A percentile compares a stretch with the other conserved stretches of the same genome.
These are phyloP conservation scores for Phrixothrix hirtus DNA, from an alignment of 2,888 invertebrate genomes.

Conservation along the genomic window DNA sequence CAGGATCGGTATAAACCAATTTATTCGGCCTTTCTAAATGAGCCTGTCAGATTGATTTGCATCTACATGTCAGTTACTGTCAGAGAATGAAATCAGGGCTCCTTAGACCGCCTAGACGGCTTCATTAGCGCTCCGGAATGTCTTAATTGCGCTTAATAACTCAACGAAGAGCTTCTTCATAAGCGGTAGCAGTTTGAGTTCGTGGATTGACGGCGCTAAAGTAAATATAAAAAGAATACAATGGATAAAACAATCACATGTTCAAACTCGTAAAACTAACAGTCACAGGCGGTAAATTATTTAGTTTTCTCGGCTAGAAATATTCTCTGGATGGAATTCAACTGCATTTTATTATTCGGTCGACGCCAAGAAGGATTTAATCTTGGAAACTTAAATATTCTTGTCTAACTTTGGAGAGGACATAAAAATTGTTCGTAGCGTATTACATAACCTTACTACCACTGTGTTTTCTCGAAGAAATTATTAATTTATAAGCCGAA, in stretches of 20 bases:
- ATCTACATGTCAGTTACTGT: conserved; percentile 31
- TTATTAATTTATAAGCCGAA: too few species aligned
- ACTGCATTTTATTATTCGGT: conserved; percentile 34
- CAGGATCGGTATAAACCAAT: conserved; percentile 16
- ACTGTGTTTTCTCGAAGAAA: background rate
- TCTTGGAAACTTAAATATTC: conserved; percentile 22
- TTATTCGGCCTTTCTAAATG: conserved; percentile 28
- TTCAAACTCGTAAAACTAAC: conserved; percentile 34
- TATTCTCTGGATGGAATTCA: conserved; percentile 29
- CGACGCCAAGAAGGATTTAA: conserved; percentile 34
- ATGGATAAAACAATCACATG: conserved; percentile 28
- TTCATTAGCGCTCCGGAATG: conserved; percentile 26
- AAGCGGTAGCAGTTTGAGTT: conserved; percentile 18
- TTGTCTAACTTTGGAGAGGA: conserved; percentile 12
- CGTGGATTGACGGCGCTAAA: conserved; percentile 11
- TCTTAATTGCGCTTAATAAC: conserved; percentile 28
- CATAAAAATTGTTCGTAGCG: conserved; percentile 1
- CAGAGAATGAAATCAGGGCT: conserved; percentile 20
- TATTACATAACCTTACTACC: background rate
- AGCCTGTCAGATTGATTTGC: conserved; percentile 36
- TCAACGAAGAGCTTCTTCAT: conserved; percentile 22
- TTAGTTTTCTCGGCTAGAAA: conserved; percentile 22
- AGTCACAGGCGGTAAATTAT: conserved; percentile 33
- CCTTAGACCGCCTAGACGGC: conserved; percentile 25
- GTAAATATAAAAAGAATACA: conserved; percentile 31